Evolutionary conservation across 2,888 invertebrate species (phyloP).

Genomic region (Schizaphis graminum): DNA sequence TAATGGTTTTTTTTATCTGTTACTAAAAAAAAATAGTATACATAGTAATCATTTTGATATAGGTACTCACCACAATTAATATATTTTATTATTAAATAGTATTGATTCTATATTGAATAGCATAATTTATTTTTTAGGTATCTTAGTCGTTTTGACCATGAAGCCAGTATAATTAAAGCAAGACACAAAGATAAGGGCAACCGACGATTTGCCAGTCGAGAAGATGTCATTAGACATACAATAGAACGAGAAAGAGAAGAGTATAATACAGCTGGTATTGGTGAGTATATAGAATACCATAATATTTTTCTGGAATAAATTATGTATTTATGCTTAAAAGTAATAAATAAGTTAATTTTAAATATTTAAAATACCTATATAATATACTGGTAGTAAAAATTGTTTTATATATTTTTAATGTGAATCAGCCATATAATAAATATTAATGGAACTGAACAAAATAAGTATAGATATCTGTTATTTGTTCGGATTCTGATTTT

Average conservation of each 20-base stretch:
- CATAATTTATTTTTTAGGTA: constrained; percentile 71
- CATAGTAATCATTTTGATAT: background rate
- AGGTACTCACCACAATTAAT: background rate
- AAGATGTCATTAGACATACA: constrained; percentile 84
- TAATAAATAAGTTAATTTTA: background rate
- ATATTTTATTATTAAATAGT: background rate
- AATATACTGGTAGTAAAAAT: background rate
- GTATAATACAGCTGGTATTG: constrained; percentile 82
- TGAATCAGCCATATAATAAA: background rate
- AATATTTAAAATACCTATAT: background rate
- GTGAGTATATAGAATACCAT: constrained; percentile 69
- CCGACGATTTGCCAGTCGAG: constrained; percentile 84
- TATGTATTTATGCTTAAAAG: background rate
- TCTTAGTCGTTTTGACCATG: constrained; percentile 80
- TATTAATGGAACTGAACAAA: background rate
- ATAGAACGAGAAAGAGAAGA: constrained; percentile 82
- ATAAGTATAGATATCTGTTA: background rate
- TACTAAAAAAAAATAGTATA: background rate
- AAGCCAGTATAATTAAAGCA: constrained; percentile 82
- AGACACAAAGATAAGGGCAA: constrained; percentile 83
- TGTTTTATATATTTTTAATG: background rate
- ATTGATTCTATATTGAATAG: background rate
- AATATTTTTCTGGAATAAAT: background rate
- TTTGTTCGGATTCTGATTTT: background rate
- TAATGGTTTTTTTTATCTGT: background rate